These are phyloP conservation scores for Nesospiza acunhae DNA, from an alignment of 2,113 vertebrate species.

Conservation along the genomic window DNA sequence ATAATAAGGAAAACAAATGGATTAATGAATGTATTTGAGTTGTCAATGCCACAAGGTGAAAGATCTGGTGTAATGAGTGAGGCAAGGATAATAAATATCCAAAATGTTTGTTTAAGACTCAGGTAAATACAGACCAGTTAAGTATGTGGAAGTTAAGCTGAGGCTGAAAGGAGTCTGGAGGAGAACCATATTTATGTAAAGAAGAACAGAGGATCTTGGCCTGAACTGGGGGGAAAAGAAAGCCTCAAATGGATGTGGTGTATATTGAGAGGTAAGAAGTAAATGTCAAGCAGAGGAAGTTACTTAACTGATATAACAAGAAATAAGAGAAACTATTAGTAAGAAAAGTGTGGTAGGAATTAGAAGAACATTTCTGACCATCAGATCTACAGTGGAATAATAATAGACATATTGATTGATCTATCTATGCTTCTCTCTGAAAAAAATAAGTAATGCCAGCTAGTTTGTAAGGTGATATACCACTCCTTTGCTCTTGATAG, in stretches of 20 bases:
- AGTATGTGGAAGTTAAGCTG: neutral
- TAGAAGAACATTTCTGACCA: neutral
- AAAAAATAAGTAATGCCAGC: neutral
- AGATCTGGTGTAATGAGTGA: neutral
- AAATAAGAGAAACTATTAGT: neutral
- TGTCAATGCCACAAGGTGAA: fast-evolving
- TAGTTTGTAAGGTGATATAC: neutral
- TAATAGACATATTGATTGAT: neutral
- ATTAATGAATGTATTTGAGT: neutral
- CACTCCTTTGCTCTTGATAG: neutral
- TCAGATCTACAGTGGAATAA: neutral
- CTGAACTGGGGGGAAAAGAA: fast-evolving
- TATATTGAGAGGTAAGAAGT: neutral
- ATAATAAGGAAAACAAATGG: neutral
- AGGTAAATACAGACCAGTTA: neutral
- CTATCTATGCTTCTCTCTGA: neutral
- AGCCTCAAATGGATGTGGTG: fast-evolving
- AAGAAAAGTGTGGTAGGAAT: neutral
- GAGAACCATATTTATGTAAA: neutral
- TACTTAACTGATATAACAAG: neutral
- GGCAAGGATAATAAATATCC: neutral
- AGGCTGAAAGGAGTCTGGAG: neutral
- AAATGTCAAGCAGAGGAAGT: neutral
- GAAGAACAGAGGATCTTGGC: neutral
- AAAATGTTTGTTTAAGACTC: neutral